phyloP scores from a whole-genome alignment of 1,140 invertebrate species.

The Calliopsis andreniformis region DNA sequence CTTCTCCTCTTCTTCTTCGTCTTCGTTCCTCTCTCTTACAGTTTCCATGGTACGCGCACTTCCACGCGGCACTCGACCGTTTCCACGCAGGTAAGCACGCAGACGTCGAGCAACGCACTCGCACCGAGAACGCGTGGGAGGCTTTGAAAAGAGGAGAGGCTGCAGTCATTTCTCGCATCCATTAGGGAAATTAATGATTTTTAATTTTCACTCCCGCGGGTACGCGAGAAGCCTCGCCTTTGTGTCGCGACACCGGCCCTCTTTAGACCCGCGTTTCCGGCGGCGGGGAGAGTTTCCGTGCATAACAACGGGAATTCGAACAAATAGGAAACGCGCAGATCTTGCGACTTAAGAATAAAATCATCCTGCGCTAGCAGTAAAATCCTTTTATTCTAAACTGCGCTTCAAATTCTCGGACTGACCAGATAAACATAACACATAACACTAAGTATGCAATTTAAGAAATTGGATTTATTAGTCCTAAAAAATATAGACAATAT shows the following conservation, averaged over 20 bases:
- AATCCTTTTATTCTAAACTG: too few species aligned
- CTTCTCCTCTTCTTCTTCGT: too few species aligned
- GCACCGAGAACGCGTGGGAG: slow-evolving; percentile 44
- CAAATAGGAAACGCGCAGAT: too few species aligned
- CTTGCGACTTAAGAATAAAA: too few species aligned
- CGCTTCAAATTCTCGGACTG: too few species aligned
- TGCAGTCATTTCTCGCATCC: slow-evolving; percentile 61
- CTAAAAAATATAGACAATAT: too few species aligned
- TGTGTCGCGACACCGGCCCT: slow-evolving; percentile 14
- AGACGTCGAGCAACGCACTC: slow-evolving; percentile 35
- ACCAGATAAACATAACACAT: too few species aligned
- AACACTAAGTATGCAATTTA: too few species aligned
- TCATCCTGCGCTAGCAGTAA: too few species aligned
- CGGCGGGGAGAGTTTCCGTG: background rate
- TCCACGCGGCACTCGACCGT: slow-evolving; percentile 21
- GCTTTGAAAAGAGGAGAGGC: slow-evolving; percentile 49
- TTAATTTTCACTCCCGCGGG: slow-evolving; percentile 54
- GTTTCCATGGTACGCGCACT: slow-evolving; percentile 38
- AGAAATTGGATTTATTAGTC: too few species aligned
- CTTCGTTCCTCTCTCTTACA: background rate
- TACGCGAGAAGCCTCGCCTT: slow-evolving; percentile 11
- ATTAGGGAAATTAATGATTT: slow-evolving; percentile 74
- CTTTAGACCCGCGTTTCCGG: background rate
- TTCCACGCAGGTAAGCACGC: slow-evolving; percentile 52
- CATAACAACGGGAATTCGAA: too few species aligned